A percentile compares a stretch with the other conserved stretches of the same genome.
These are phyloP conservation scores for Nettapus auritus DNA, from an alignment of 2,113 vertebrate genomes.

Conservation along the genomic window DNA sequence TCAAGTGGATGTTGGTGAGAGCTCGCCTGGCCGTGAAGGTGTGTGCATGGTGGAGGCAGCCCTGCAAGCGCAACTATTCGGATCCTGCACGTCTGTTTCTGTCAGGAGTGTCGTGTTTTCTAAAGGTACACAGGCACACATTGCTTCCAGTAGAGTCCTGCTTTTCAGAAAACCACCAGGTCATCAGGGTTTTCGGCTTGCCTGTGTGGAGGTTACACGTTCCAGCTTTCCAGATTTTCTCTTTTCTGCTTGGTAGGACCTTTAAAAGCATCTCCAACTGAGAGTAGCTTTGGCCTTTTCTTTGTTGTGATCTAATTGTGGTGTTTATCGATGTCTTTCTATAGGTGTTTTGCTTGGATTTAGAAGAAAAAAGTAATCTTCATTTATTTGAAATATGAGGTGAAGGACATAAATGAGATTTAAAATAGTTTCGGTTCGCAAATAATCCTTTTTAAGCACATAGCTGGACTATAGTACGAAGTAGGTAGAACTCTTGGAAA, in stretches of 20 bases:
- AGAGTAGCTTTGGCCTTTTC: too few species aligned
- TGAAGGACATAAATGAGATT: background rate
- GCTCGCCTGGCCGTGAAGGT: background rate
- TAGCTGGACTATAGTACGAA: background rate
- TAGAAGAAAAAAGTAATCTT: background rate
- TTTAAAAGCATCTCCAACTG: background rate
- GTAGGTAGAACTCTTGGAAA: background rate
- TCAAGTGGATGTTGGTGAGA: background rate
- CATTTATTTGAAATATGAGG: background rate
- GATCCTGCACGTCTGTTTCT: background rate
- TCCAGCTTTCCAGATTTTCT: background rate
- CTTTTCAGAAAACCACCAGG: background rate
- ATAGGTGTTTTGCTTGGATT: background rate
- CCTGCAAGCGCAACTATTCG: background rate
- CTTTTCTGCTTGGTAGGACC: background rate
- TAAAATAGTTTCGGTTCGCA: background rate
- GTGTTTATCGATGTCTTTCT: background rate
- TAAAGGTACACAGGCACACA: too few species aligned
- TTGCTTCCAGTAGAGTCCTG: background rate
- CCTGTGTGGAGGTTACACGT: background rate
- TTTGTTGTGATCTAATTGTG: background rate
- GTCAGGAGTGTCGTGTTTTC: background rate
- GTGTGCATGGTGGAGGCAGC: background rate
- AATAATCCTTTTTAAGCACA: background rate
- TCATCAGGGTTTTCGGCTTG: background rate